Conservation (phyloP, 2,797 vertebrate genomes). For the Gambusia yucatana region DNA sequence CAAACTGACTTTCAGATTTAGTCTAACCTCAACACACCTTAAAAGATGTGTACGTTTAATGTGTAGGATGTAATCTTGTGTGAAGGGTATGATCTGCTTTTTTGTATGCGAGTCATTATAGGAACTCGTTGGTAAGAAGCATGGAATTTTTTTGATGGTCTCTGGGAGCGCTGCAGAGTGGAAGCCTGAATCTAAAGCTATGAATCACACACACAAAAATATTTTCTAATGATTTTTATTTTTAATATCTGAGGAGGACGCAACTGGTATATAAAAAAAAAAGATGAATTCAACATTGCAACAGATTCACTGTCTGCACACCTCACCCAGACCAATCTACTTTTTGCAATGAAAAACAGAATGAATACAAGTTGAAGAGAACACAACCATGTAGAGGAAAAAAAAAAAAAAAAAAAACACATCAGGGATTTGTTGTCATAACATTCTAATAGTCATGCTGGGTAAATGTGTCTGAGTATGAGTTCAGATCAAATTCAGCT, state of each 20-base stretch:
- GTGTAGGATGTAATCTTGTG: not conserved
- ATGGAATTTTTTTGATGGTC: not conserved
- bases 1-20: not conserved
- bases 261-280: not conserved
- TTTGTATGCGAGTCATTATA: not conserved
- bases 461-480: constrained; percentile 34
- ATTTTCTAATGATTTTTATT: not conserved
- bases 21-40: not conserved
- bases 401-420: not conserved
- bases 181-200: not conserved
- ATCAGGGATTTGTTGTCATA: constrained; percentile 24
- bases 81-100: not conserved
- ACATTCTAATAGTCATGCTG: constrained; percentile 40
- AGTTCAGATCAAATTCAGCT: constrained; percentile 41
- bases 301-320: not conserved
- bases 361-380: not conserved
- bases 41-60: not conserved
- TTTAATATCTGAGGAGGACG: not conserved
- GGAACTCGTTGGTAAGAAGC: not conserved
- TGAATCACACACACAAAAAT: not conserved
- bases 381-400: not conserved
- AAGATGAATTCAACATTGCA: not conserved
- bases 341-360: constrained; percentile 2
- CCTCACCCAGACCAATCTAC: not conserved
- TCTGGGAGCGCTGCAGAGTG: too few relatives aligned